Percentiles rank a stretch among this genome's conserved stretches.
Conservation (phyloP, 2,113 vertebrate species). For the Microcebus griseorufus region DNA sequence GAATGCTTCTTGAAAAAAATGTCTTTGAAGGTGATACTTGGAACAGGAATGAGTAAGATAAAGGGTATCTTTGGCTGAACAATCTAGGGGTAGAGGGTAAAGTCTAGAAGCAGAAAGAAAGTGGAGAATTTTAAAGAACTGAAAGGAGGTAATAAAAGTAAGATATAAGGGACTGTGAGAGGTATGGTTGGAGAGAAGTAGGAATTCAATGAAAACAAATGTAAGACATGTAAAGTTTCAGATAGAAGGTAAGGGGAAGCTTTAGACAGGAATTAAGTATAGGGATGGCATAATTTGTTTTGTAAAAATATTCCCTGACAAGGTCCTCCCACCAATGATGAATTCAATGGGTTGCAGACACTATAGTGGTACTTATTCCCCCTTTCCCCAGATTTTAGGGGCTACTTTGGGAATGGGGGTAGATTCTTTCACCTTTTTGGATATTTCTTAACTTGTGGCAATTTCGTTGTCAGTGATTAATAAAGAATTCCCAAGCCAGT, state of each 20-base stretch:
- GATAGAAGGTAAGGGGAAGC: neutral
- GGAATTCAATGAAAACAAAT: neutral
- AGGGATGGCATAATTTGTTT: neutral
- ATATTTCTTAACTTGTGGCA: neutral
- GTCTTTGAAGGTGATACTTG: neutral
- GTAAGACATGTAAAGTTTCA: neutral
- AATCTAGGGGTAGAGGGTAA: neutral
- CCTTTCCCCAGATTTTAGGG: neutral
- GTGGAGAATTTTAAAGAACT: neutral
- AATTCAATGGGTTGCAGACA: neutral
- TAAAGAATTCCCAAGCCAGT: neutral
- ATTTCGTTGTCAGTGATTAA: neutral
- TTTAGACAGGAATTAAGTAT: neutral
- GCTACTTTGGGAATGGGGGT: neutral
- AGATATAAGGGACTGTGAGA: neutral
- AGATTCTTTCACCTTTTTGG: neutral
- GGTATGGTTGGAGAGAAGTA: neutral
- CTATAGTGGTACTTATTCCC: neutral
- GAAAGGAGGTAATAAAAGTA: neutral
- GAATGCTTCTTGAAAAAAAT: neutral
- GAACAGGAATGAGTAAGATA: neutral
- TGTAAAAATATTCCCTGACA: neutral
- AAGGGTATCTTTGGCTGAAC: neutral
- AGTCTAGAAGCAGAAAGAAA: neutral
- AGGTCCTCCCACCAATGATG: neutral